Conservation (phyloP, 2,113 vertebrate genomes). For the Brevimyrus niger region DNA sequence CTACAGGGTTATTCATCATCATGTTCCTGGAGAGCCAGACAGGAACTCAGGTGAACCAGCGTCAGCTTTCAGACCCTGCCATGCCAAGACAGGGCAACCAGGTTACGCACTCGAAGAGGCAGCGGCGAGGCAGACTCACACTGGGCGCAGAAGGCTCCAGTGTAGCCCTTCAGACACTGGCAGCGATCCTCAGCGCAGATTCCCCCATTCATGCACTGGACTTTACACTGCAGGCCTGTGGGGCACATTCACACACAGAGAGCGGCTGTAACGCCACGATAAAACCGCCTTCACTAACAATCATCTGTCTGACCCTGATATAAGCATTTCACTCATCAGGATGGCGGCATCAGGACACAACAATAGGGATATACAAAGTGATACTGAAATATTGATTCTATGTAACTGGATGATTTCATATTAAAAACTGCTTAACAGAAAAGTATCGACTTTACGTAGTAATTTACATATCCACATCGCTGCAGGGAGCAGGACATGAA, state of each 20-base stretch:
- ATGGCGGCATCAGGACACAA: not conserved
- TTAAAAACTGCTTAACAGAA: not conserved
- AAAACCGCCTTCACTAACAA: not conserved
- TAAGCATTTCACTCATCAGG: not conserved
- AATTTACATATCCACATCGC: not conserved
- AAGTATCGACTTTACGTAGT: not conserved
- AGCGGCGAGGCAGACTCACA: slow-evolving; percentile 52
- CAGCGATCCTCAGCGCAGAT: slow-evolving; percentile 58
- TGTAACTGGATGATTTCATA: not conserved
- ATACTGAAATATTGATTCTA: not conserved
- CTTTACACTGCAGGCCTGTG: slow-evolving; percentile 65
- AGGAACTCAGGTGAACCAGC: not conserved
- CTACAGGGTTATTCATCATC: not conserved
- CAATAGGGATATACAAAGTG: not conserved
- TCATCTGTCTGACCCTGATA: not conserved
- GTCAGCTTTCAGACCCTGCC: not conserved
- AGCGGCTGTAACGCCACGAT: not conserved
- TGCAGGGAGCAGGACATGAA: not conserved
- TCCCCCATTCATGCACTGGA: slow-evolving; percentile 74
- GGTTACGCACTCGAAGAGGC: not conserved
- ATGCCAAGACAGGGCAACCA: not conserved
- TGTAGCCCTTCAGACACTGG: slow-evolving; percentile 70
- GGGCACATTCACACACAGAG: slow-evolving; percentile 1
- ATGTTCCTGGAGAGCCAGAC: not conserved
- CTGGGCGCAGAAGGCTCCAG: slow-evolving; percentile 68